Evolutionary conservation across 2,888 invertebrate species (phyloP).

Genomic region (Gymnoscelis rufifasciata): DNA sequence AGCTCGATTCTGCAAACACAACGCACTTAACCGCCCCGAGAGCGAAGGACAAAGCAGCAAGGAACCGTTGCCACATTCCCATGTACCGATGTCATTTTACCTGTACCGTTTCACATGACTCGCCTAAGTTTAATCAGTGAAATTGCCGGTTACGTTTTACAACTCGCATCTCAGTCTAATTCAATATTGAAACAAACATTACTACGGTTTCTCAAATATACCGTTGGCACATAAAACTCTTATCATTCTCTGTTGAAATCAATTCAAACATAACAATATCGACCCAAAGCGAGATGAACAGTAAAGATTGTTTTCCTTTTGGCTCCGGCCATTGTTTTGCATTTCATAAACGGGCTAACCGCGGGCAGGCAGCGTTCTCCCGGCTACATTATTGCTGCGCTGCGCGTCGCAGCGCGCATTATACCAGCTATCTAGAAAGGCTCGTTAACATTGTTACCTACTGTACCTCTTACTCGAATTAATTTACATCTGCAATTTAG

Average conservation of each 20-base stretch:
- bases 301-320: slow-evolving; percentile 64
- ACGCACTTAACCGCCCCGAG: slow-evolving; percentile 15
- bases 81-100: slow-evolving; percentile 40
- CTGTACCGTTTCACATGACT: slow-evolving; percentile 32
- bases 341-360: slow-evolving; percentile 55
- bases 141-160: slow-evolving; percentile 45
- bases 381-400: slow-evolving; percentile 28
- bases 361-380: slow-evolving; percentile 35
- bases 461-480: slow-evolving; percentile 29
- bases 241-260: slow-evolving; percentile 62
- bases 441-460: slow-evolving; percentile 36
- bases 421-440: slow-evolving; percentile 31
- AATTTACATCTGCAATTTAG: slow-evolving; percentile 23
- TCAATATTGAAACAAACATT: slow-evolving; percentile 63
- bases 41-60: slow-evolving; percentile 46
- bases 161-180: slow-evolving; percentile 44
- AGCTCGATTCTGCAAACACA: slow-evolving; percentile 22
- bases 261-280: slow-evolving; percentile 62
- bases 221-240: slow-evolving; percentile 66
- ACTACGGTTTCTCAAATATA: slow-evolving; percentile 52
- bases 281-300: slow-evolving; percentile 56
- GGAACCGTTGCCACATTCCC: slow-evolving; percentile 43
- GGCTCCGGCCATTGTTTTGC: slow-evolving; percentile 57
- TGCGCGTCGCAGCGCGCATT: slow-evolving; percentile 24
- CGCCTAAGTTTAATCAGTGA: slow-evolving; percentile 38